These are phyloP conservation scores for Bombus waltoni DNA, from an alignment of 1,140 invertebrate species.

Conservation along the genomic window DNA sequence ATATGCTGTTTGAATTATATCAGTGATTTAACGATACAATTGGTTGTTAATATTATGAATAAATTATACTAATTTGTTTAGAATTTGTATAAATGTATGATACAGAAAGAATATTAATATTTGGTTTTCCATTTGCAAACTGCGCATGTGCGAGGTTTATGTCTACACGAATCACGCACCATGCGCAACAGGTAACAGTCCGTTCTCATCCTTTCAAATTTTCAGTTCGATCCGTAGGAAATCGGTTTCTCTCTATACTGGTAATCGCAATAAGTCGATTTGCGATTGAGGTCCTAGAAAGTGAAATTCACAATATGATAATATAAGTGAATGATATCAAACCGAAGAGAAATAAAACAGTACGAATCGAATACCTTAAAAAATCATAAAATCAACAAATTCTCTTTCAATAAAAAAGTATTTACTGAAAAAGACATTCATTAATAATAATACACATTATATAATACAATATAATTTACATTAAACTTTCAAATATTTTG, in stretches of 20 bases:
- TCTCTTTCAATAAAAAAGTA: background rate
- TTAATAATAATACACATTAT: background rate
- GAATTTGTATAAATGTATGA: background rate
- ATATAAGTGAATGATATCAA: background rate
- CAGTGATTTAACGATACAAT: too few species aligned
- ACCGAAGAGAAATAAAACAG: background rate
- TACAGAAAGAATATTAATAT: background rate
- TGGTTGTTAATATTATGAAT: background rate
- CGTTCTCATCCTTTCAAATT: constrained; percentile 55
- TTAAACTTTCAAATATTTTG: background rate
- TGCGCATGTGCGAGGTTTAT: constrained; percentile 30
- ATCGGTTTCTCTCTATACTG: background rate
- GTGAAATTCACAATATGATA: background rate
- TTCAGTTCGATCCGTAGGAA: constrained; percentile 18
- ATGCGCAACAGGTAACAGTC: constrained; percentile 61
- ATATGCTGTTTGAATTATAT: too few species aligned
- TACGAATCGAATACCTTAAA: background rate
- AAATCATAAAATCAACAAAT: background rate
- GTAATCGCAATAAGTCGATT: background rate
- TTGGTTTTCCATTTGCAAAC: background rate
- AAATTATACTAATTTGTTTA: background rate
- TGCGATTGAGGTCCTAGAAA: background rate
- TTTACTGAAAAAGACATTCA: background rate
- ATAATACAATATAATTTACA: background rate
- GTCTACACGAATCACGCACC: constrained; percentile 26